Conservation (phyloP, 2,797 vertebrate genomes). For the Sphenodon punctatus region DNA sequence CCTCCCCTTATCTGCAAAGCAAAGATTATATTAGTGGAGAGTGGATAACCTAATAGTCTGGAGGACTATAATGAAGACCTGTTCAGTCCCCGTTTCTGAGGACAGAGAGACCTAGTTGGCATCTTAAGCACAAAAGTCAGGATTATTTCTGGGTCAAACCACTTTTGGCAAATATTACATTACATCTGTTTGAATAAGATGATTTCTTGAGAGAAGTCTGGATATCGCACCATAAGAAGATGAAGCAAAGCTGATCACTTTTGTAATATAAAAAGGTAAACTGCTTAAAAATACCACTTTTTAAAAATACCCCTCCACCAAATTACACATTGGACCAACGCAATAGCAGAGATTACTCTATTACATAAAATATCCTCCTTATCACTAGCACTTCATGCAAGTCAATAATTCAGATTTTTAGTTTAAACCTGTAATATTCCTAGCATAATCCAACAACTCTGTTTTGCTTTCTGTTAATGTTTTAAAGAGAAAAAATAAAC, state of each 20-base stretch:
- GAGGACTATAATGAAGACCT: background rate
- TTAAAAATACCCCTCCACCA: too few relatives aligned
- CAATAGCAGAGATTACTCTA: too few relatives aligned
- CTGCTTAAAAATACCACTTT: background rate
- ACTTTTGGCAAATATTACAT: background rate
- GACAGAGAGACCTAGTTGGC: constrained; percentile 20
- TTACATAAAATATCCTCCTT: too few relatives aligned
- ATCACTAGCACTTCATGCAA: too few relatives aligned
- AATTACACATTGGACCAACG: too few relatives aligned
- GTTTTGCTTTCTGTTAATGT: too few relatives aligned
- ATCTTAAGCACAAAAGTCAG: constrained; percentile 9
- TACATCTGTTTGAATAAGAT: background rate
- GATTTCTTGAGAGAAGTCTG: background rate
- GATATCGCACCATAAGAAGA: background rate
- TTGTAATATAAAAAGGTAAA: background rate
- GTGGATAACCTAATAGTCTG: background rate
- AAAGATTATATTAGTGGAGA: too few relatives aligned
- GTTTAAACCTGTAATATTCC: too few relatives aligned
- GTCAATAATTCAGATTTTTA: too few relatives aligned
- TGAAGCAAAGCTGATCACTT: background rate
- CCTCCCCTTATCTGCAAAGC: background rate
- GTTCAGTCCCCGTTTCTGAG: background rate
- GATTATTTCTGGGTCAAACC: constrained; percentile 5
- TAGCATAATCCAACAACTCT: too few relatives aligned
- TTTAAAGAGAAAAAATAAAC: background rate